Conservation (phyloP, 2,888 invertebrate species). For the Nephrotoma flavescens region DNA sequence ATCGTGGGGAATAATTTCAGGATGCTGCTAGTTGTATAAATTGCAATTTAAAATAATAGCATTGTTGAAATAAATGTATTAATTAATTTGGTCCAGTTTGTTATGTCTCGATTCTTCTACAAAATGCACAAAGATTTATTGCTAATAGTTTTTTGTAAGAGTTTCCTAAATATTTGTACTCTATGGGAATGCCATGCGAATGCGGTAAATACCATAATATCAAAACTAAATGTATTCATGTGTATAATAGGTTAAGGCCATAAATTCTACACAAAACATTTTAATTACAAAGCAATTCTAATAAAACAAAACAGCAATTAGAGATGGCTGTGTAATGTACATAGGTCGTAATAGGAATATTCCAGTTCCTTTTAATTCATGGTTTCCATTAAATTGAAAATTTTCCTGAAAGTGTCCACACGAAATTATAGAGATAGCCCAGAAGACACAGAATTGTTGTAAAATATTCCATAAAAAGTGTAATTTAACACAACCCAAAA, state of each 20-base stretch:
- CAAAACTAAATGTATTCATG: not conserved
- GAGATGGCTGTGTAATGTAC: not conserved
- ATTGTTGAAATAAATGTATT: too few relatives aligned
- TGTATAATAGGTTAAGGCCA: not conserved
- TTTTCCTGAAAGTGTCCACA: not conserved
- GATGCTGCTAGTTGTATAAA: too few relatives aligned
- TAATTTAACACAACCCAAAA: not conserved
- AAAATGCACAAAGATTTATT: too few relatives aligned
- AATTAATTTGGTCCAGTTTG: too few relatives aligned
- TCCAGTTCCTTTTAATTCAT: not conserved
- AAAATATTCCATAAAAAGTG: too few relatives aligned
- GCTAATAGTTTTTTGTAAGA: too few relatives aligned
- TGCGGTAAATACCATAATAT: not conserved
- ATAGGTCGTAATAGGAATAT: not conserved
- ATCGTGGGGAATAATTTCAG: too few relatives aligned
- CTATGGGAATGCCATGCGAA: too few relatives aligned
- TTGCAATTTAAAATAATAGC: too few relatives aligned
- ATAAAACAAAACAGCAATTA: not conserved
- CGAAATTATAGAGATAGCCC: not conserved
- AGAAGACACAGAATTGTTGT: not conserved
- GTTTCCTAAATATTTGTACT: too few relatives aligned
- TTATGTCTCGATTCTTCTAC: too few relatives aligned
- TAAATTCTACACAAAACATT: not conserved
- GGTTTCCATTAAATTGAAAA: not conserved
- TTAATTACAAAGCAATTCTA: not conserved